A percentile compares a stretch with the other conserved stretches of the same genome.
phyloP scores from a whole-genome alignment of 2,888 invertebrate genomes.

The Habroteleia sp. region DNA sequence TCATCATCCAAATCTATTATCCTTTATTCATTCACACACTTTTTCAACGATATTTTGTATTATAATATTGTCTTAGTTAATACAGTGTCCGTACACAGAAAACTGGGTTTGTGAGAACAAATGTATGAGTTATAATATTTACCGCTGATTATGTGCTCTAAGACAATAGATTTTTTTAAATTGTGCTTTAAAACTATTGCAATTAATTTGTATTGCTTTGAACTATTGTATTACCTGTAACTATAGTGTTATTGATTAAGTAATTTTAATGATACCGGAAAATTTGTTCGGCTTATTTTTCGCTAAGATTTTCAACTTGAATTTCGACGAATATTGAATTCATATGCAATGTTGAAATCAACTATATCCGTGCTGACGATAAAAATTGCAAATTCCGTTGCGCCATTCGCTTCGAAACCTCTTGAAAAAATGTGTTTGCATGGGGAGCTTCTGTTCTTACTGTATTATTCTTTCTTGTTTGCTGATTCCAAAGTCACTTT shows the following conservation, averaged over 20 bases:
- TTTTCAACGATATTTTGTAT: slow-evolving; percentile 6
- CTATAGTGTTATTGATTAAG: too few species aligned
- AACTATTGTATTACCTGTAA: too few species aligned
- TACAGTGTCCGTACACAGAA: slow-evolving; percentile 1
- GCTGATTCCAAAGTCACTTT: slow-evolving; percentile 40
- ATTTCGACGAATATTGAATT: not conserved
- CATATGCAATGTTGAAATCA: slow-evolving; percentile 12
- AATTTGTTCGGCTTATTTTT: too few species aligned
- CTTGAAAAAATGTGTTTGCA: slow-evolving; percentile 37
- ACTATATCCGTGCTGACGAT: not conserved
- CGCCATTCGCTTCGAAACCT: slow-evolving; percentile 6
- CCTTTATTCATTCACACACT: slow-evolving; percentile 17
- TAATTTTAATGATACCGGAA: too few species aligned
- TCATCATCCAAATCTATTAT: slow-evolving; percentile 52
- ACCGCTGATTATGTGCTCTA: slow-evolving; percentile 30
- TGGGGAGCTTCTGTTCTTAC: slow-evolving; percentile 1
- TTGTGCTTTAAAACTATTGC: too few species aligned
- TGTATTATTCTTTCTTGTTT: slow-evolving; percentile 34
- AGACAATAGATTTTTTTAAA: too few species aligned
- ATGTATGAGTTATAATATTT: slow-evolving; percentile 50
- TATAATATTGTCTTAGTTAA: slow-evolving; percentile 38
- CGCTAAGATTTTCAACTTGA: not conserved
- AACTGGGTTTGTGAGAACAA: slow-evolving; percentile 34
- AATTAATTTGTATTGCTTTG: slow-evolving; percentile 20
- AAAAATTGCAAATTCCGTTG: slow-evolving; percentile 9